Base-by-base conservation (phyloP, 2,797 vertebrate species). In the Myioborus melanocephalus region DNA sequence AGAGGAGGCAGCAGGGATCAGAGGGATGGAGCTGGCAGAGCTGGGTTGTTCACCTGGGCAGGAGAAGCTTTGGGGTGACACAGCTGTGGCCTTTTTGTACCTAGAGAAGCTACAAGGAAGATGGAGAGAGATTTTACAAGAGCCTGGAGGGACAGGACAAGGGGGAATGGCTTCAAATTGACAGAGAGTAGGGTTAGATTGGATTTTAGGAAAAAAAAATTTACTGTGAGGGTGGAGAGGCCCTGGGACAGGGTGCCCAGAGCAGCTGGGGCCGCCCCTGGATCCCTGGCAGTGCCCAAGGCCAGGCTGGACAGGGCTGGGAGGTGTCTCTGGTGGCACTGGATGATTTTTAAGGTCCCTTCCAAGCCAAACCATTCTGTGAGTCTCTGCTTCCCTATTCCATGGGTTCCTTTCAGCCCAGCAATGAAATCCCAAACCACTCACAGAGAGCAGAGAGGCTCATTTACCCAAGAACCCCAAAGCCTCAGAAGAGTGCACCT, bases 41-140 rank as follows among this genome's bases (percentile, higher is more conserved):
- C 14, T 80, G 68, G 66, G 8, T 13, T 46, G 46, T 13, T 24
- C 53, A 80, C 3, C 64, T 72, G 52, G 4, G 18, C 0, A 44
- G 26, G 44, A 60, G 34, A 22, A 59, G 17, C 53, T 59, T 18
- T 15, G 24, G n/a, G 17, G n/a, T n/a, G 44, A 52, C 19, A 5
- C 8, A 3, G 2, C 0, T 14, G n/a, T 57, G 63, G 10, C 19
- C 19, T 52, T 4, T 1, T 23, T n/a, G 63, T 1, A 27, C 7
- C 28, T 65, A 23, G 26, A 21, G 13, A 19, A 10, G 16, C 12
- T 12, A 39, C 44, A 46, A 1, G 14, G 8, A 9, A 30, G 9
- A 21, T 12, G 18, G 55, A 60, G 41, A 60, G 46, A 46, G 18
- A 35, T 12, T n/a, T 11, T 47, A 23, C 34, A 60, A 23, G 14